phyloP scores from a whole-genome alignment of 23 tunicate genomes.

The Botrylloides violaceus region DNA sequence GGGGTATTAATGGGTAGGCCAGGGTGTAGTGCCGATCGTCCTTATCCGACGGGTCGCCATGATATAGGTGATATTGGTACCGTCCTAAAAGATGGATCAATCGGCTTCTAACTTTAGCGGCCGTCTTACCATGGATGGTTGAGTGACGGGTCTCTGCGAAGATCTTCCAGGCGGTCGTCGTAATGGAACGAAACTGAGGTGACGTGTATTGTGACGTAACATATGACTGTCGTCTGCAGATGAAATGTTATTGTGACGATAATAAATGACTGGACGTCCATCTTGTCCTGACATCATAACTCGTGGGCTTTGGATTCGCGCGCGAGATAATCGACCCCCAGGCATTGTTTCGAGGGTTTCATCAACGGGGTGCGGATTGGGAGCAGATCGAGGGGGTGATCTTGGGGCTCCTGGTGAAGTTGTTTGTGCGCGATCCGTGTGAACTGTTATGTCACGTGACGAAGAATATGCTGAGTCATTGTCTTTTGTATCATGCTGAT shows the following conservation, averaged over 20 bases:
- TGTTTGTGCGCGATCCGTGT: not conserved
- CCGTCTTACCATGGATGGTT: conserved; percentile 24
- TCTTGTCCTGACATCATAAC: conserved; percentile 6
- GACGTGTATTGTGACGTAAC: not conserved
- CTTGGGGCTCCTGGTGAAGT: not conserved
- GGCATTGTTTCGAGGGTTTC: not conserved
- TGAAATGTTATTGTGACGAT: conserved; percentile 9
- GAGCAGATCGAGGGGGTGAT: conserved; percentile 22
- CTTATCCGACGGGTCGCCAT: too few relatives aligned
- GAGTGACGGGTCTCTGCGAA: not conserved
- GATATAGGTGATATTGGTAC: too few relatives aligned
- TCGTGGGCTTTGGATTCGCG: not conserved
- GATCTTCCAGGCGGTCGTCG: not conserved
- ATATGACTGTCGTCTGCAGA: not conserved
- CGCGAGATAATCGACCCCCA: not conserved
- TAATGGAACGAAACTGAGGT: not conserved
- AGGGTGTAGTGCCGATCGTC: too few relatives aligned
- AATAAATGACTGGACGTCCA: conserved; percentile 19
- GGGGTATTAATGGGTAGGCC: too few relatives aligned
- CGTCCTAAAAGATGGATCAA: too few relatives aligned
- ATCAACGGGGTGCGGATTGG: not conserved
- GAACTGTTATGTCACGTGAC: conserved; percentile 22
- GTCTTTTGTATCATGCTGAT: conserved; percentile 6
- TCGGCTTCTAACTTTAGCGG: too few relatives aligned
- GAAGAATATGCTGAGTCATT: conserved; percentile 28